Evolutionary conservation across 2,797 vertebrate species (phyloP), one percentile per base, ranked within the genome.

Genomic region (Myotis pilosus): DNA sequence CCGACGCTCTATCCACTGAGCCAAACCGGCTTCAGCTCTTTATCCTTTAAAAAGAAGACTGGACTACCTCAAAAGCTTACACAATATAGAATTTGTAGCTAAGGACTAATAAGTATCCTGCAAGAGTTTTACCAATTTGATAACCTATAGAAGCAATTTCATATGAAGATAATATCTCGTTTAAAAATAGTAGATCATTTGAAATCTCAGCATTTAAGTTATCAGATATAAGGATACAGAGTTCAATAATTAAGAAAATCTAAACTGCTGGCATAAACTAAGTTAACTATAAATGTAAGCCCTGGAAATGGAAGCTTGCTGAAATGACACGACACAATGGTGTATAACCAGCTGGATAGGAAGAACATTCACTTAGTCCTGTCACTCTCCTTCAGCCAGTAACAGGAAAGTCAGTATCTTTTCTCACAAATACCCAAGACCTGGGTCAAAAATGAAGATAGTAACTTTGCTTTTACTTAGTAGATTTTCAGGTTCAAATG

Each of bases 141-240:
- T 84, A 36, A 92, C 25, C 25, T 41, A 78, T 17, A 66, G 57
- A 88, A 81, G 17, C 5, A 79, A 86, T 85, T 95, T 89, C 22
- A 25, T 53, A 41, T 33, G 20, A 75, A 79, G 36, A 87, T 8
- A 94, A 4, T 6, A 72, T 81, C 51, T 69, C 4, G 69, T 82
- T 95, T 92, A 85, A 92, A 96, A 80, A 87, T 7, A 83, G 51
- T 47, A 89, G 38, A 94, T 66, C 62, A 76, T 51, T 36, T 57
- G 83, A 89, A 84, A 51, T 17, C 78, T 95, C 80, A 25, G 51
- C 62, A 74, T 80, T 20, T 75, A 92, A 76, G 17, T 72, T 66
- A 76, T 41, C 25, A 15, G 36, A 19, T 87, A 64, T 13, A 28
- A 89, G 22, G 7, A 66, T 64, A 83, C 5, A 87, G 11, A 81